These are phyloP conservation scores for Pachyrhynchus sulphureomaculatus DNA, from an alignment of 1,140 invertebrate genomes.

Conservation along the genomic window DNA sequence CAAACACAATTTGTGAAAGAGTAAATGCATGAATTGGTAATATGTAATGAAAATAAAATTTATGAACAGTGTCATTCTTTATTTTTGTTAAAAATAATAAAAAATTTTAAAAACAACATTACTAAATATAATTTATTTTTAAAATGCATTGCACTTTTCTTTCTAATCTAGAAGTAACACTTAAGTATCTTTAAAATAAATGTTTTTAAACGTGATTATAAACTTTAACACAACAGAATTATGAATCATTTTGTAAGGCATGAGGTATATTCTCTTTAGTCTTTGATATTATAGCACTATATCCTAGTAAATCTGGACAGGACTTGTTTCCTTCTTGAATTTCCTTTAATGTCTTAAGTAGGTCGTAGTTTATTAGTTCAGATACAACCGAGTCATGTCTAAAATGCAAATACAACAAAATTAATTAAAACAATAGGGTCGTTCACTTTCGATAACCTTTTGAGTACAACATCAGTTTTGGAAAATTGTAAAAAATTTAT, in stretches of 20 bases:
- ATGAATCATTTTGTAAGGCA: conserved; percentile 61
- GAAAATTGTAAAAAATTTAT: no score
- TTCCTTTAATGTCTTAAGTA: conserved; percentile 73
- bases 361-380: conserved; percentile 91
- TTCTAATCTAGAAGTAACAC: no score
- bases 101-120: conserved; percentile 10
- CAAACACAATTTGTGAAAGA: conserved; percentile 41
- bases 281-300: conserved; percentile 65
- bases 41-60: background rate
- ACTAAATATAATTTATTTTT: conserved; percentile 12
- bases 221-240: conserved; percentile 5
- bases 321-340: conserved; percentile 71
- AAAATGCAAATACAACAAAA: conserved; percentile 43
- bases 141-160: conserved; percentile 17
- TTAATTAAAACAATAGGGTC: background rate
- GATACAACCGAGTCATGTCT: conserved; percentile 87
- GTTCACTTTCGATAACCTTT: background rate
- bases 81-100: conserved; percentile 5
- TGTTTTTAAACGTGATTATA: background rate
- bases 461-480: no score
- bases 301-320: conserved; percentile 76
- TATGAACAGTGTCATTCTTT: background rate
- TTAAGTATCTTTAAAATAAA: background rate
- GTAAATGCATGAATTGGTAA: conserved; percentile 24
- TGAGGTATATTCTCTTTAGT: conserved; percentile 78